Evolutionary conservation across 2,113 vertebrate genomes (phyloP).

Genomic region (Leptocoma aspasia): DNA sequence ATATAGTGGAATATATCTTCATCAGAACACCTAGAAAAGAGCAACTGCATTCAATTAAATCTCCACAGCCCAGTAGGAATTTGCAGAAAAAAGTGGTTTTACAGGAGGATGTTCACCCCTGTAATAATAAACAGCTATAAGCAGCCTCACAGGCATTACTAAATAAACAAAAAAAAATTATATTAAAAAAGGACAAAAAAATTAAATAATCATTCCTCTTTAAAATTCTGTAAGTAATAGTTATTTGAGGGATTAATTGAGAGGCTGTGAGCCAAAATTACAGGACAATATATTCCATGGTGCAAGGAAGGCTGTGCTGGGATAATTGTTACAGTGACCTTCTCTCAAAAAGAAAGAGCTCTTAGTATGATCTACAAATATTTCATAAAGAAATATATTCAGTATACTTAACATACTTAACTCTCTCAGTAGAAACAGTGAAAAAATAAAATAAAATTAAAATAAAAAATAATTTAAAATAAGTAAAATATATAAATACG

Average conservation of each 20-base stretch:
- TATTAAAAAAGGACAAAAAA: neutral
- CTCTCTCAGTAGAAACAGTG: accelerated
- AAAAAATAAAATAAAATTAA: neutral
- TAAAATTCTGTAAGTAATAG: neutral
- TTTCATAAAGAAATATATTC: neutral
- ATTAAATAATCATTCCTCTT: neutral
- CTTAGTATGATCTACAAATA: neutral
- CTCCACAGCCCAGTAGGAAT: neutral
- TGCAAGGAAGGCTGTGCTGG: neutral
- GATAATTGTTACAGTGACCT: neutral
- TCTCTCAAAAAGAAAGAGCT: neutral
- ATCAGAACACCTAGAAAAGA: neutral
- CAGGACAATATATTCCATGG: neutral
- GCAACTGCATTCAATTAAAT: neutral
- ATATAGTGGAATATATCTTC: neutral
- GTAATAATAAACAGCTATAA: neutral
- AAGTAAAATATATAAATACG: neutral
- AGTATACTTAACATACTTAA: neutral
- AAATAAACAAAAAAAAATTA: neutral
- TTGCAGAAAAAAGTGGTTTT: neutral
- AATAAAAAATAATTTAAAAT: no score
- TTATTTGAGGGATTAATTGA: neutral
- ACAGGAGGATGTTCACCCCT: neutral
- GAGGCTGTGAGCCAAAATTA: neutral
- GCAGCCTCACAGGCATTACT: neutral